Evolutionary conservation across 2,113 vertebrate genomes (phyloP).

Genomic region (Neodontobutis hainanensis): DNA sequence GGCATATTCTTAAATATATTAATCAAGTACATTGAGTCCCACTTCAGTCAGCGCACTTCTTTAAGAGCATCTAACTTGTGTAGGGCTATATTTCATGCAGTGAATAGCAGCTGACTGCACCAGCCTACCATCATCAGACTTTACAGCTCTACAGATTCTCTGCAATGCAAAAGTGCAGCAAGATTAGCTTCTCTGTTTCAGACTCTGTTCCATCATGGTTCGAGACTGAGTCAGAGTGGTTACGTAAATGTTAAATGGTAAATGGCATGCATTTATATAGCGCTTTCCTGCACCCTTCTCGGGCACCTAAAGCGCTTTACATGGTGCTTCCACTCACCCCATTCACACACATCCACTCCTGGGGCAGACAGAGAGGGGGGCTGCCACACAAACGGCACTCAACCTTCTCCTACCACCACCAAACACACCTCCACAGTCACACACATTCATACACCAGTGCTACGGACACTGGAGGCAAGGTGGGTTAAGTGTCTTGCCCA

Average conservation of each 20-base stretch:
- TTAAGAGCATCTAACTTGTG: not conserved
- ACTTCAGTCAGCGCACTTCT: not conserved
- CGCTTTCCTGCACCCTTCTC: no score
- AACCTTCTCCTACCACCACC: no score
- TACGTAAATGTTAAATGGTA: constrained; percentile 27
- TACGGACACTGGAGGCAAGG: no score
- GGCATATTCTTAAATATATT: not conserved
- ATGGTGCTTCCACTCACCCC: no score
- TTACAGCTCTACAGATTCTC: constrained; percentile 37
- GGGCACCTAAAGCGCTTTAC: no score
- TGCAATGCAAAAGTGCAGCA: constrained; percentile 46
- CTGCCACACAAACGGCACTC: no score
- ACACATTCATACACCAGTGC: no score
- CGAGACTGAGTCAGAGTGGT: constrained; percentile 12
- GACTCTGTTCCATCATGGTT: constrained; percentile 19
- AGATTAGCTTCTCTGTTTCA: constrained; percentile 38
- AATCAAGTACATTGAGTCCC: not conserved
- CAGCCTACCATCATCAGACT: constrained; percentile 32
- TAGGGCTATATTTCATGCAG: not conserved
- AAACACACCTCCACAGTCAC: no score
- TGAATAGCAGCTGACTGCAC: constrained; percentile 22
- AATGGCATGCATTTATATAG: no score
- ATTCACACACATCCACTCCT: no score
- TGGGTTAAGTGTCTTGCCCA: no score
- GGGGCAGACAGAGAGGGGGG: no score